Evolutionary conservation across 2,113 vertebrate species (phyloP), one percentile per base, ranked within the genome.

Genomic region (Nasalis larvatus): DNA sequence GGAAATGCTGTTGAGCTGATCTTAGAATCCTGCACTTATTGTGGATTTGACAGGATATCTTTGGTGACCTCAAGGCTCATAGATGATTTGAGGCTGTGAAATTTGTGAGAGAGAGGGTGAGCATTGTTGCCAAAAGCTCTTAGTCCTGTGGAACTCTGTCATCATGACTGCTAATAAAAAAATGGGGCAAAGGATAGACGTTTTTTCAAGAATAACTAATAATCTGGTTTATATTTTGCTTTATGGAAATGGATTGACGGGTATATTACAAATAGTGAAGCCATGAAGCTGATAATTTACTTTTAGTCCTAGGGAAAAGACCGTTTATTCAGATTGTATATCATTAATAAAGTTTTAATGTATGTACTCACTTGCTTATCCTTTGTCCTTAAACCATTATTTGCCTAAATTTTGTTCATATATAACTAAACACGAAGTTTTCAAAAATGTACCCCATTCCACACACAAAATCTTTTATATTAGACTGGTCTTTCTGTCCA

Each of bases 261-360:
- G 2, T 66, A 14, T 12, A 91, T 54, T 66, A 35, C 10, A 89
- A 74, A 66, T 23, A 77, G 23, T 6, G 17, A 74, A 85, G 2
- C 4, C 6, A 60, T 14, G 54, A 63, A 49, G 25, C 18, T 40
- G 17, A 25, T 40, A 58, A 23, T 25, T 18, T 52, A 60, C 35
- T 35, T 83, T 90, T 37, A 3, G n/a, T 54, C 13, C 6, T 35
- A 6, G 16, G 37, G 30, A 71, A 83, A 52, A 45, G 52, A 40
- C 1, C 7, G 74, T 52, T 8, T 58, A 7, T 8, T 58, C 52
- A 78, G 37, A 52, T 2, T 0, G 1, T 35, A 42, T 3, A 0
- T 27, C 20, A 86, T 86, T 71, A 85, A 30, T 32, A 83, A 42
- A 78, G 6, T 73, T 95, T 73, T 42, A 80, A 63, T 49, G 35